Evolutionary conservation across 1,140 invertebrate species (phyloP).

Genomic region (Heliconius hewitsoni): DNA sequence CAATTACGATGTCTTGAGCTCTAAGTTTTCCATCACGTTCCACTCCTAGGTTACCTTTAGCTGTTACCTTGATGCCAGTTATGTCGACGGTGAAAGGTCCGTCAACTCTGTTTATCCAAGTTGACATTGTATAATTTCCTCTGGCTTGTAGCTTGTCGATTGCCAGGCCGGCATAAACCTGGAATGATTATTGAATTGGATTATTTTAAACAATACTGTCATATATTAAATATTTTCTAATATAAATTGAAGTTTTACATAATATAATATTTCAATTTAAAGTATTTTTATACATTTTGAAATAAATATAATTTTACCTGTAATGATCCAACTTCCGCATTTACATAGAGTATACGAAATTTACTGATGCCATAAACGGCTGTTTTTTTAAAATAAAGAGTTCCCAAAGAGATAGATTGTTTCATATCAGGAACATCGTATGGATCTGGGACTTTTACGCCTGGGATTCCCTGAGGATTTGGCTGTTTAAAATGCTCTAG

Average conservation of each 20-base stretch:
- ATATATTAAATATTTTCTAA: not conserved
- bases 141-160: slow-evolving; percentile 86
- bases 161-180: slow-evolving; percentile 85
- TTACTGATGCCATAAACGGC: slow-evolving; percentile 89
- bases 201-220: not conserved
- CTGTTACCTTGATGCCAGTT: slow-evolving; percentile 85
- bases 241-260: not conserved
- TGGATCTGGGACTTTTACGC: slow-evolving; percentile 88
- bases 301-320: slow-evolving; percentile 49
- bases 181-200: slow-evolving; percentile 18
- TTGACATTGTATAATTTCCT: slow-evolving; percentile 89
- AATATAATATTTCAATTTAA: too few relatives aligned
- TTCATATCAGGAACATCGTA: slow-evolving; percentile 89
- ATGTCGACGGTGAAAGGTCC: slow-evolving; percentile 90
- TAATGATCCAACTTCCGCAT: slow-evolving; percentile 67
- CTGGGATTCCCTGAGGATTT: slow-evolving; percentile 88
- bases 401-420: slow-evolving; percentile 85
- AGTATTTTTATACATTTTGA: not conserved
- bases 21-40: slow-evolving; percentile 87
- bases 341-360: slow-evolving; percentile 84
- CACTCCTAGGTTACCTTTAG: slow-evolving; percentile 86
- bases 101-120: slow-evolving; percentile 85
- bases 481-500: slow-evolving; percentile 91
- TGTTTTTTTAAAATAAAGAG: slow-evolving; percentile 86
- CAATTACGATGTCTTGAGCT: slow-evolving; percentile 89